These are phyloP conservation scores for Poeciliopsis infans DNA, from an alignment of 2,797 vertebrate genomes.

Conservation along the genomic window DNA sequence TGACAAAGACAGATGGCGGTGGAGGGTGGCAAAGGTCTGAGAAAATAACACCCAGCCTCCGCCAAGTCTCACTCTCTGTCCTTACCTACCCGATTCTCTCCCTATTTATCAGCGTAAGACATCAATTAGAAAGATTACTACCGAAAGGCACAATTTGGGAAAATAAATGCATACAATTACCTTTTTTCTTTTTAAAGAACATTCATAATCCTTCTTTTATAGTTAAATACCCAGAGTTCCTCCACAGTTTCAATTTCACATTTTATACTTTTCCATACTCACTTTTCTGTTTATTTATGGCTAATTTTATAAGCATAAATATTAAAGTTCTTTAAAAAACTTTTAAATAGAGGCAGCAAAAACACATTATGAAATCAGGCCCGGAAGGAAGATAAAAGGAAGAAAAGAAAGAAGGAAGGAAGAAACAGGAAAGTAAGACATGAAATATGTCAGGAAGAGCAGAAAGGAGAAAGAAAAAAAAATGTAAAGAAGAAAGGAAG, in stretches of 20 bases:
- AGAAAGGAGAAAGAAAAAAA: background rate
- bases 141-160: background rate
- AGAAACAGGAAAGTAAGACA: background rate
- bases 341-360: background rate
- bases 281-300: background rate
- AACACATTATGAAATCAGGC: background rate
- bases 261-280: background rate
- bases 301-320: background rate
- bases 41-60: conserved; percentile 34
- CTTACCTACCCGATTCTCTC: conserved; percentile 9
- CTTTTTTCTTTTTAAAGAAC: background rate
- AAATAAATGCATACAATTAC: background rate
- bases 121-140: background rate
- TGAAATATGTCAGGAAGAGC: background rate
- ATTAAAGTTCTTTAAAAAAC: background rate
- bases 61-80: conserved; percentile 23
- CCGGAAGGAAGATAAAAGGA: background rate
- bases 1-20: conserved; percentile 59
- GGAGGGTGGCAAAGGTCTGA: conserved; percentile 38
- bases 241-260: background rate
- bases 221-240: background rate
- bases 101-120: background rate
- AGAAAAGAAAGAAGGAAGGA: background rate
- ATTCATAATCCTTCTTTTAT: background rate
- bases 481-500: background rate